Conservation (phyloP, 2,113 vertebrate species). For the Gallinago media region DNA sequence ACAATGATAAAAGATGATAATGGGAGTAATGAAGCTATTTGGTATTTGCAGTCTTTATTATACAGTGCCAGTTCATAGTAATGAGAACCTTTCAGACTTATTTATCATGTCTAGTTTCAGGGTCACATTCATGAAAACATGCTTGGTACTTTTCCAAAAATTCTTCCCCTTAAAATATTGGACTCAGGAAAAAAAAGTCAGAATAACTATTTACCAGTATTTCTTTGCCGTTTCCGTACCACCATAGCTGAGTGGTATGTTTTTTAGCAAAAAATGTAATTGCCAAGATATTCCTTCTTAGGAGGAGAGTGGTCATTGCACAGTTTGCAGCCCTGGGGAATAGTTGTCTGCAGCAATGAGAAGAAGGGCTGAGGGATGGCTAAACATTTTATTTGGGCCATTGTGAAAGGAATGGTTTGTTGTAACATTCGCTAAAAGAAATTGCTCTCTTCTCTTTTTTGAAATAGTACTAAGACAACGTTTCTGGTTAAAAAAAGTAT, state of each 20-base stretch:
- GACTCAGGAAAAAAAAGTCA: neutral
- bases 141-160: neutral
- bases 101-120: neutral
- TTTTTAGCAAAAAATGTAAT: neutral
- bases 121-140: neutral
- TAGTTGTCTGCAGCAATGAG: neutral
- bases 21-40: conserved; percentile 22
- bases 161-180: neutral
- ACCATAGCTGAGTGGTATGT: neutral
- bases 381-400: neutral
- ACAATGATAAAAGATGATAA: conserved; percentile 3
- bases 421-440: neutral
- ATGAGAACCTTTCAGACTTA: conserved; percentile 3
- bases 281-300: neutral
- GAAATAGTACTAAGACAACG: neutral
- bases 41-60: conserved; percentile 29
- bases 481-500: neutral
- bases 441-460: neutral
- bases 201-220: neutral
- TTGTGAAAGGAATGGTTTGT: neutral
- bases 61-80: neutral
- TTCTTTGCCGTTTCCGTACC: neutral
- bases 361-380: neutral
- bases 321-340: neutral
- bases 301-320: neutral